Evolutionary conservation across 2,113 vertebrate species (phyloP).

Genomic region (Parus major): DNA sequence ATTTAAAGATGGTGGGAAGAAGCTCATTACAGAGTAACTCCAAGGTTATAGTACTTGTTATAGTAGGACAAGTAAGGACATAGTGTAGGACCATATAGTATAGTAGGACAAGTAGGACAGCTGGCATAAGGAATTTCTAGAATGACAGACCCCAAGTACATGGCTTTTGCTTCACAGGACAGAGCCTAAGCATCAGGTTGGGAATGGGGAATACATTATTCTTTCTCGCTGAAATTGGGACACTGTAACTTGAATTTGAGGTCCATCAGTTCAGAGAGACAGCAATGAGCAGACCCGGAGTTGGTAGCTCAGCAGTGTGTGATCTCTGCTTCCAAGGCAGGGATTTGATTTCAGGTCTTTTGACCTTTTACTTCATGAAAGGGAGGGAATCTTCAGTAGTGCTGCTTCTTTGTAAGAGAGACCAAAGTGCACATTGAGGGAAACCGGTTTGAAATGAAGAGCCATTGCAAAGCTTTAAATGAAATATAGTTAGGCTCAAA

Average conservation of each 20-base stretch:
- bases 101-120: neutral
- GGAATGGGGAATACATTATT: neutral
- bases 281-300: neutral
- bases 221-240: rapidly evolving
- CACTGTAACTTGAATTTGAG: neutral
- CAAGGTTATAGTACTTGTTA: neutral
- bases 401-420: neutral
- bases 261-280: neutral
- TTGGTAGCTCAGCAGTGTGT: neutral
- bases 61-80: neutral
- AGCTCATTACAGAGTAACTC: rapidly evolving
- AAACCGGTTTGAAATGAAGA: neutral
- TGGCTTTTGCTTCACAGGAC: neutral
- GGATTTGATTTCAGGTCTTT: neutral
- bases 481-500: neutral
- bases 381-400: neutral
- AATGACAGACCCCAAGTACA: neutral
- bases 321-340: neutral
- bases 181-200: neutral
- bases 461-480: neutral
- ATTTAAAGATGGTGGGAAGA: neutral
- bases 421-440: neutral
- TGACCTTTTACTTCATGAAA: conserved; percentile 24
- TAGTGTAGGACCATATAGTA: too few species aligned
- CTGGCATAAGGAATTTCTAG: neutral